Conservation (phyloP, 2,113 vertebrate species). For the Vidua chalybeata region DNA sequence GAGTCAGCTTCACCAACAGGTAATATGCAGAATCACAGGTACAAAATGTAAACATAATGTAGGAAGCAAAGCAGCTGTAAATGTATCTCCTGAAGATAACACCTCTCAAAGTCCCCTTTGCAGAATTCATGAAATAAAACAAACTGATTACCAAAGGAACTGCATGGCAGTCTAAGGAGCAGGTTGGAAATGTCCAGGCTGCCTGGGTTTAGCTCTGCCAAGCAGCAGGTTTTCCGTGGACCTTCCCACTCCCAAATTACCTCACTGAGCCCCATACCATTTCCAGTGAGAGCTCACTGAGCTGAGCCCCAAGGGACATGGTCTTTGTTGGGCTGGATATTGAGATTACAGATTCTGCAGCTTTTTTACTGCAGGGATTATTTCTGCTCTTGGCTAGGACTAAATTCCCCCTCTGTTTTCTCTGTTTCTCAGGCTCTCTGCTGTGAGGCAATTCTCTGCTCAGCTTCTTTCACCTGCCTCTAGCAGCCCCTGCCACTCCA, state of each 20-base stretch:
- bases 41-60: conserved; percentile 42
- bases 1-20: conserved; percentile 27
- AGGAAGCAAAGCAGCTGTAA: conserved; percentile 36
- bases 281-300: not conserved
- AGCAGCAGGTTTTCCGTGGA: not conserved
- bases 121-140: conserved; percentile 35
- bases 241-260: not conserved
- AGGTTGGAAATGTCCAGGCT: not conserved
- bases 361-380: not conserved
- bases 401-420: not conserved
- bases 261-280: accelerated
- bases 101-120: conserved; percentile 13
- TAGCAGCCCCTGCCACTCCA: not conserved
- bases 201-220: not conserved
- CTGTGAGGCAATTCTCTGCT: conserved; percentile 52
- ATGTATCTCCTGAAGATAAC: conserved; percentile 31
- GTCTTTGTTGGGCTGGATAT: not conserved
- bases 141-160: not conserved
- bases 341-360: conserved; percentile 29
- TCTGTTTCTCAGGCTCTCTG: not conserved
- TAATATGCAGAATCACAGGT: not conserved
- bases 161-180: not conserved
- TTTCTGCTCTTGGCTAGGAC: not conserved
- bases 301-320: not conserved
- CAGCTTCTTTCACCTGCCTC: conserved; percentile 37